phyloP scores from a whole-genome alignment of 2,888 invertebrate species.

The Cantharis flavilabris region DNA sequence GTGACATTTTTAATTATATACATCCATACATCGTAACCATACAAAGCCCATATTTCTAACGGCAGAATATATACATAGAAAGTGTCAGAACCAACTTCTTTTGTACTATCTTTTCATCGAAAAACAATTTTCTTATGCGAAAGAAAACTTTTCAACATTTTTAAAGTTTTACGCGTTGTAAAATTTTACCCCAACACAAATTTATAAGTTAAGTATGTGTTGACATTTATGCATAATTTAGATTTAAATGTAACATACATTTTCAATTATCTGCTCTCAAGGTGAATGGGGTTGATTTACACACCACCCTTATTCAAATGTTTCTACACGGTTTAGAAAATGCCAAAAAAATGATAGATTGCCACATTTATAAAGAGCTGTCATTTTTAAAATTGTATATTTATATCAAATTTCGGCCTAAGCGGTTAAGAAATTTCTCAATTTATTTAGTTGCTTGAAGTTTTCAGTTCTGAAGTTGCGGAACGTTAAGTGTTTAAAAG shows the following conservation, averaged over 20 bases:
- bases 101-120: not conserved
- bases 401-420: slow-evolving; percentile 15
- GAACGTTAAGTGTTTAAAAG: slow-evolving; percentile 6
- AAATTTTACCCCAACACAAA: not conserved
- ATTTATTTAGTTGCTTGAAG: slow-evolving; percentile 10
- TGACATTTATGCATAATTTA: slow-evolving; percentile 2
- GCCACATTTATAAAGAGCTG: slow-evolving; percentile 21
- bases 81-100: not conserved
- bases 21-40: too few relatives aligned
- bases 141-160: not conserved
- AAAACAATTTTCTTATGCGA: not conserved
- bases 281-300: not conserved
- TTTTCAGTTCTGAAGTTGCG: slow-evolving; percentile 6
- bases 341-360: slow-evolving; percentile 22
- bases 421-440: slow-evolving; percentile 17
- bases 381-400: slow-evolving; percentile 15
- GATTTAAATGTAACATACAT: slow-evolving; percentile 8
- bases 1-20: not conserved
- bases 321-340: slow-evolving; percentile 4
- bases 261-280: slow-evolving; percentile 8
- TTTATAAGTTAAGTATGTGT: not conserved
- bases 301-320: not conserved
- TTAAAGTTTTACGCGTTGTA: not conserved
- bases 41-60: too few relatives aligned
- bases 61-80: not conserved